Evolutionary conservation across 1,140 invertebrate species (phyloP).

Genomic region (Aphaenogaster rudis): DNA sequence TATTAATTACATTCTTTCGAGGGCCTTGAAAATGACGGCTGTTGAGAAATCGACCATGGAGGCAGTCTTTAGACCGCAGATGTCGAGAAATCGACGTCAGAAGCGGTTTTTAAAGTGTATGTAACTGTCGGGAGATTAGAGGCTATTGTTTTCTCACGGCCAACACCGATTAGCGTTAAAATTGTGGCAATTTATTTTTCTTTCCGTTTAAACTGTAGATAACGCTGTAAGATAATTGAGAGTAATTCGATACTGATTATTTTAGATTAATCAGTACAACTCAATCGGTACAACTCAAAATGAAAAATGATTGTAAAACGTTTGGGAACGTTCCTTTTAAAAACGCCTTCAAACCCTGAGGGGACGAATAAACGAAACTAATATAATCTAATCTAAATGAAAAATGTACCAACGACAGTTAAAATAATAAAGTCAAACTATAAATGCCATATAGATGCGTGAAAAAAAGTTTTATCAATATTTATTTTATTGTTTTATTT

Average conservation of each 20-base stretch:
- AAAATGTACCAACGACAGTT: not conserved
- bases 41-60: conserved; percentile 21
- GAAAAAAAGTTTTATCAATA: not conserved
- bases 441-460: not conserved
- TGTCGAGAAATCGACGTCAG: conserved; percentile 18
- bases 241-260: not conserved
- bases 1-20: conserved; percentile 11
- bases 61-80: conserved; percentile 13
- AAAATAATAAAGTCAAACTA: conserved; percentile 5
- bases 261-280: not conserved
- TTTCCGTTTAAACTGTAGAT: not conserved
- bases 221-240: not conserved
- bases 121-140: conserved; percentile 4
- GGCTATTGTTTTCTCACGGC: conserved; percentile 8
- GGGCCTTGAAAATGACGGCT: conserved; percentile 28
- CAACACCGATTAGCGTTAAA: not conserved
- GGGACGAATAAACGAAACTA: too few relatives aligned
- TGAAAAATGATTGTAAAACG: too few relatives aligned
- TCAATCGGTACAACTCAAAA: too few relatives aligned
- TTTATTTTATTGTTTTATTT: not conserved
- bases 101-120: not conserved
- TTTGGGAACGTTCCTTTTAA: too few relatives aligned
- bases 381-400: not conserved
- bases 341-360: too few relatives aligned
- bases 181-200: conserved; percentile 6